These are phyloP conservation scores for Pantherophis alleghaniensis DNA, from an alignment of 2,797 vertebrate genomes.

Conservation along the genomic window DNA sequence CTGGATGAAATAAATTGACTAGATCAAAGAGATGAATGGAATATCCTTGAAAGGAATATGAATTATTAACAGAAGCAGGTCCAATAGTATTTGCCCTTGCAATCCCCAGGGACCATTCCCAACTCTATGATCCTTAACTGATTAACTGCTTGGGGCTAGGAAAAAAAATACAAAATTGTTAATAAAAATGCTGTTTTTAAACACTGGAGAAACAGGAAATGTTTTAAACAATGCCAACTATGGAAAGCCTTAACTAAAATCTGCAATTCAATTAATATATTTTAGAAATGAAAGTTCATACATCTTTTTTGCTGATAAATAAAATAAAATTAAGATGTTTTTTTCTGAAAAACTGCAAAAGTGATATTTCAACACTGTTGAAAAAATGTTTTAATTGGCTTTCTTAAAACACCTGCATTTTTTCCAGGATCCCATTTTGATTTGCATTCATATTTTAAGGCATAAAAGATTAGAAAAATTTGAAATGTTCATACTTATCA, in stretches of 20 bases:
- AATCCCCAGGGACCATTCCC: background rate
- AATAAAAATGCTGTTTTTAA: background rate
- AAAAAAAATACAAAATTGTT: background rate
- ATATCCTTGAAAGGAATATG: background rate
- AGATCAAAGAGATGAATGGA: background rate
- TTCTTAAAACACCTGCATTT: background rate
- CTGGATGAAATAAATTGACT: background rate
- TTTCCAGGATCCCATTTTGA: background rate
- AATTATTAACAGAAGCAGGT: background rate
- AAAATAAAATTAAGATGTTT: background rate
- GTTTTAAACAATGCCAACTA: background rate
- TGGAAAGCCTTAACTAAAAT: background rate
- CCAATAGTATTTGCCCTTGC: background rate
- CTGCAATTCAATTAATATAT: background rate
- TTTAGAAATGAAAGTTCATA: background rate
- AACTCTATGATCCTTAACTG: background rate
- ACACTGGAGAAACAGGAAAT: background rate
- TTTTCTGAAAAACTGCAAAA: background rate
- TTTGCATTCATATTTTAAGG: slow-evolving; percentile 24
- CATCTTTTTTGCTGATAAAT: background rate
- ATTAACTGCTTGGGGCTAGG: background rate
- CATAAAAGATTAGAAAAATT: slow-evolving; percentile 25
- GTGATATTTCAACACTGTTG: background rate
- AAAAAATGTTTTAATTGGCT: background rate
- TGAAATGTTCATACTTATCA: slow-evolving; percentile 1